Evolutionary conservation across 1,140 invertebrate genomes (phyloP), one percentile per base, ranked within the genome.

Genomic region (Acromyrmex charruanus): DNA sequence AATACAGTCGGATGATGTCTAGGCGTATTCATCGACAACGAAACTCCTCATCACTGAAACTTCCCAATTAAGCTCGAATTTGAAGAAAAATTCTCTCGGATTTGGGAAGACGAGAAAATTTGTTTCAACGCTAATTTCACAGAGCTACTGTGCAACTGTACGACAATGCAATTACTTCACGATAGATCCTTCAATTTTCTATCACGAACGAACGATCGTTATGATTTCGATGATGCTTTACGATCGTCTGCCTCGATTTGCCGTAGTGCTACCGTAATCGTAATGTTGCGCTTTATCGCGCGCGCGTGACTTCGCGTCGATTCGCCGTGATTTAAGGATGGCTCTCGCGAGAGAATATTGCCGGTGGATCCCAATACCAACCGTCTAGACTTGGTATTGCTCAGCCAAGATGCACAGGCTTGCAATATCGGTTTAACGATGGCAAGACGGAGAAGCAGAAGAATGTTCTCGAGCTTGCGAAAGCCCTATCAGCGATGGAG

Each of bases 391-490:
- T 18, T 31, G 31, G 35, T 61, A 18, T 35, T 66, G 49, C 25
- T 79, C 53, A n/a, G 14, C 28, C 49, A 61, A 58, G n/a, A 61
- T 53, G 55, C 77, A 72, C 65, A 39, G 9, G 25, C 49, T 14
- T 21, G 74, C 85, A 75, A 84, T 84, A 75, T 71, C 80, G 55
- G 69, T 75, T 84, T 75, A 84, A 84, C 55, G 69, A 84, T 9
- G 69, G 7, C 69, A 28, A n/a, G 25, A 25, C 35, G 18, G 69
- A 31, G 21, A 21, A 21, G 55, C 39, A 18, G 25, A 82, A 74
- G 68, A 82, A 82, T 74, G 80, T 84, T 28, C 55, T 51, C 58
- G 79, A 71, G 66, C 80, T 84, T 61, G 55, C 39, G 55, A 74
- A 59, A 61, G 39, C 28, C 5, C 77, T 31, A 44, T 53, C 44